A percentile compares a stretch with the other conserved stretches of the same genome.
phyloP scores from a whole-genome alignment of 2,797 vertebrate species.

The Sebastes cheni region DNA sequence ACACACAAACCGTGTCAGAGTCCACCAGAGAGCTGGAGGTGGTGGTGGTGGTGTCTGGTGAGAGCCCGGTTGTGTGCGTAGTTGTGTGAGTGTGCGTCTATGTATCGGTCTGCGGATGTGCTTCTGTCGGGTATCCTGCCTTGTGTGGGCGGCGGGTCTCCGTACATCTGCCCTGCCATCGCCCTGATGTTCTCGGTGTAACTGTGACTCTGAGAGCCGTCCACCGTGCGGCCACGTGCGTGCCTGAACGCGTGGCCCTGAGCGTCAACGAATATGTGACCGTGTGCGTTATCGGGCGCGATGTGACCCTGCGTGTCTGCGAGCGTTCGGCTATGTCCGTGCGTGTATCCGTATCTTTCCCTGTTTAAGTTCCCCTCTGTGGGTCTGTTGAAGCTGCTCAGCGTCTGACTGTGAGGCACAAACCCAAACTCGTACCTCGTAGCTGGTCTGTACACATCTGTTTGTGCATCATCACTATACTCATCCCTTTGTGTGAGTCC shows the following conservation, averaged over 20 bases:
- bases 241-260: not conserved
- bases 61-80: conserved; percentile 44
- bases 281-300: not conserved
- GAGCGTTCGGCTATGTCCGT: not conserved
- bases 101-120: not conserved
- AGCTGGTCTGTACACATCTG: not conserved
- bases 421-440: not conserved
- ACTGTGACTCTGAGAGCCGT: not conserved
- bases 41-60: conserved; percentile 41
- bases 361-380: conserved; percentile 23
- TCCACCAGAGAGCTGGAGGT: conserved; percentile 62
- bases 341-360: not conserved
- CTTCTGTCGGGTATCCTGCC: not conserved
- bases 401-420: conserved; percentile 1
- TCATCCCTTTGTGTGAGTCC: conserved; percentile 32
- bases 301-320: not conserved
- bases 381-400: not conserved
- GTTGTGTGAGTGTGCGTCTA: conserved; percentile 18
- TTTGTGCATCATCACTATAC: not conserved
- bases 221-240: conserved; percentile 13
- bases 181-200: conserved; percentile 69
- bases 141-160: conserved; percentile 29
- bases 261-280: fast-evolving
- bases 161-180: conserved; percentile 76
- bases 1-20: conserved; percentile 34